phyloP scores from a whole-genome alignment of 1,140 invertebrate species.

The Procambarus virginalis region DNA sequence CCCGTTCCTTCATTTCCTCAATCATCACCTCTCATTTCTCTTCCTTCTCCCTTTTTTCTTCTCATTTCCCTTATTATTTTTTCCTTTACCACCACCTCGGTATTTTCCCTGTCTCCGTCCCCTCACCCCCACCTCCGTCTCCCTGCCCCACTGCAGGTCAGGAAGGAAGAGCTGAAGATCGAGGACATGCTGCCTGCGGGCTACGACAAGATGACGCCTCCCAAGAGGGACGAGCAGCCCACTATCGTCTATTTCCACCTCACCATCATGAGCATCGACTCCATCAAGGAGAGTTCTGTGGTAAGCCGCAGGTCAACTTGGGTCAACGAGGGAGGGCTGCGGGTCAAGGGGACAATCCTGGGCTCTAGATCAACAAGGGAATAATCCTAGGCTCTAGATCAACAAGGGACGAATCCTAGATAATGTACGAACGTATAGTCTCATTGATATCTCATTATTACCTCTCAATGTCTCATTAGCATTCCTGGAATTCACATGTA shows the following conservation, averaged over 20 bases:
- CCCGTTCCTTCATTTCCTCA: not conserved
- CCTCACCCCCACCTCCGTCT: not conserved
- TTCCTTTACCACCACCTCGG: not conserved
- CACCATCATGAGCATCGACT: constrained; percentile 38
- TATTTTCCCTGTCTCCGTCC: not conserved
- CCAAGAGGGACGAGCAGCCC: constrained; percentile 18
- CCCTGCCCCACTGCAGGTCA: not conserved
- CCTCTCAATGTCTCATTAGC: too few relatives aligned
- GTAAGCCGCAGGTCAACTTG: too few relatives aligned
- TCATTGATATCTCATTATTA: too few relatives aligned
- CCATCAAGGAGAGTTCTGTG: constrained; percentile 4
- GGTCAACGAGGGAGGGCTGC: too few relatives aligned
- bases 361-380: too few relatives aligned
- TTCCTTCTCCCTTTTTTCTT: not conserved
- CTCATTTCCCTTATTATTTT: not conserved
- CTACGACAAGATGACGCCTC: constrained; percentile 18
- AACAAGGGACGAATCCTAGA: too few relatives aligned
- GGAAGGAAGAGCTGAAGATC: not conserved
- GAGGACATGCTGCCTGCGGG: not conserved
- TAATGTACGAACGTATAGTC: too few relatives aligned
- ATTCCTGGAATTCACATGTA: too few relatives aligned
- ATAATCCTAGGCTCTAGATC: too few relatives aligned
- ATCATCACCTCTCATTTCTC: not conserved
- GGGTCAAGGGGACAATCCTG: too few relatives aligned
- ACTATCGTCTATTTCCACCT: constrained; percentile 39